Conservation (phyloP, 2,113 vertebrate genomes). For the Nycticebus coucang region DNA sequence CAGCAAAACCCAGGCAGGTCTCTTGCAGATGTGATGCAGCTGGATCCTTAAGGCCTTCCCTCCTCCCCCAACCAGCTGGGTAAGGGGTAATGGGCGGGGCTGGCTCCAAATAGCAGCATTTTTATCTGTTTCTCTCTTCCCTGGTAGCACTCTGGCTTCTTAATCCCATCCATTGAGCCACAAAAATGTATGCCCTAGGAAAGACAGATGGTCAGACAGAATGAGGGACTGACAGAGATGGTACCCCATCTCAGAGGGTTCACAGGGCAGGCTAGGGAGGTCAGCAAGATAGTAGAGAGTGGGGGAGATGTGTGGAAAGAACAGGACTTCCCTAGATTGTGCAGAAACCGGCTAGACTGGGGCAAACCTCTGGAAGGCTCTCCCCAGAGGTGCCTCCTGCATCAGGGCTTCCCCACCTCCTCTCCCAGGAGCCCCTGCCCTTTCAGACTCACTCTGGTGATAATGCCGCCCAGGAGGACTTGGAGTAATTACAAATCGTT, state of each 20-base stretch:
- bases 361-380: conserved; percentile 36
- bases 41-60: conserved; percentile 62
- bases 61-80: conserved; percentile 56
- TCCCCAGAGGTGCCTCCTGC: not conserved
- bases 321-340: not conserved
- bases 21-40: conserved; percentile 76
- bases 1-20: conserved; percentile 60
- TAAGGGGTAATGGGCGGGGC: conserved; percentile 12
- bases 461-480: conserved; percentile 80
- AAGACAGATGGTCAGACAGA: conserved; percentile 17
- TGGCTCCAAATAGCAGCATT: not conserved
- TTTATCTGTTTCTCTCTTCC: conserved; percentile 37
- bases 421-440: conserved; percentile 52
- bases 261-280: not conserved
- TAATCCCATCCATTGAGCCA: not conserved
- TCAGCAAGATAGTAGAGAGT: not conserved
- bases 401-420: conserved; percentile 65
- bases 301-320: not conserved
- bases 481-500: conserved; percentile 90
- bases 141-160: conserved; percentile 45
- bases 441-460: conserved; percentile 68
- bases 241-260: not conserved
- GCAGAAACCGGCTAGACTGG: not conserved
- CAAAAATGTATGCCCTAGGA: not conserved
- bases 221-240: not conserved